Base-by-base conservation (phyloP, 1,140 invertebrate genomes). In the Bombus balteatus region DNA sequence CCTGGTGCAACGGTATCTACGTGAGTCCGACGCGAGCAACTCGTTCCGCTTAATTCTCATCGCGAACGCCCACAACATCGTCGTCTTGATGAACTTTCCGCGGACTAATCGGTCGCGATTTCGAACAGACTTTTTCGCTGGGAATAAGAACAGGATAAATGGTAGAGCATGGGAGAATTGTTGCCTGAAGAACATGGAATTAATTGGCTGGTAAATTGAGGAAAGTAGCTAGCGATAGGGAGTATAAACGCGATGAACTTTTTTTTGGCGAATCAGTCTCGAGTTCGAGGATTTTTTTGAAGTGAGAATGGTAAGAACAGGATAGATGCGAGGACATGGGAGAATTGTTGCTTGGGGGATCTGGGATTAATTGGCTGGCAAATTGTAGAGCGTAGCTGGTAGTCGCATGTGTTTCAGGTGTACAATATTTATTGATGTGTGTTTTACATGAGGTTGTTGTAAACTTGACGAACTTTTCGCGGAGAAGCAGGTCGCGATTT, bases 11-110 rank as follows among this genome's bases (percentile, higher is more conserved):
- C 62, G 70, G 65, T 83, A 53, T 53, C 47, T 53, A 89, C 86
- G 86, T 78, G 83, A 87, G 82, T n/a, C 8, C 71, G 78, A 78
- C 39, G 39, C 43, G 71, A 34, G 28, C 59, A 62, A 71, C 59
- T 66, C 57, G 68, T 41, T 37, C 73, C 37, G 75, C 57, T 76
- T 89, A 79, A 89, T 89, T 88, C 62, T 53, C 82, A n/a, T 59
- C 57, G 66, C 57, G 9, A 43, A 66, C 75, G 22, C 37, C 34
- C 62, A 59, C 81, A 6, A 71, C 32, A 70, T 43, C 47, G 41
- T 12, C 18, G 41, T 15, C 34, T 68, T 77, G 39, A 85, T 41
- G 37, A 78, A 85, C 59, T 65, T 77, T 80, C 34, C 28, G 34
- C 37, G 34, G 32, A 32, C 37, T 22, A 28, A 57, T 87, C 34